A percentile compares a stretch with the other conserved stretches of the same genome.
Conservation (phyloP, 30 jellyfish, hydroid and myxozoan genomes). For the Aurelia aurita region DNA sequence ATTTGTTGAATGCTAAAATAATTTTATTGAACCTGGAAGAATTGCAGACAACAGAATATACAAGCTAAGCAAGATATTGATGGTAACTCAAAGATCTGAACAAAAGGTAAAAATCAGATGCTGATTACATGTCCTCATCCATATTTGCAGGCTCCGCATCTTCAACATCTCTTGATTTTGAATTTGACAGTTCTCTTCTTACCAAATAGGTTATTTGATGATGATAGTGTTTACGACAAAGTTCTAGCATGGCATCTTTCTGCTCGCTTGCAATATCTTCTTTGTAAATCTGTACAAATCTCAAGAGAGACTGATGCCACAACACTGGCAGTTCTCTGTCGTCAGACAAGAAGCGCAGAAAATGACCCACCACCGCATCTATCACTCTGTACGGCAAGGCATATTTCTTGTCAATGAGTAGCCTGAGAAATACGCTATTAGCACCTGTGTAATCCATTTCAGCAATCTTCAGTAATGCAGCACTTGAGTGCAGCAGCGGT, state of each 20-base stretch:
- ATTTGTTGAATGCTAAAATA: no score
- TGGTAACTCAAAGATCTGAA: no score
- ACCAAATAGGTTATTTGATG: constrained; percentile 75
- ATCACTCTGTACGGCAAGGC: constrained; percentile 95
- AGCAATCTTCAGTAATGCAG: constrained; percentile 92
- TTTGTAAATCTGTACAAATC: constrained; percentile 85
- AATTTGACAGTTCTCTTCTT: constrained; percentile 74
- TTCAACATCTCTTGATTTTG: constrained; percentile 90
- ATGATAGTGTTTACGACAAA: constrained; percentile 80
- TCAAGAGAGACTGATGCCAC: constrained; percentile 84
- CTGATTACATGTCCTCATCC: constrained; percentile 39
- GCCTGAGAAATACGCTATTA: constrained; percentile 81
- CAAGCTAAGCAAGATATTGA: no score
- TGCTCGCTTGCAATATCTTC: constrained; percentile 94
- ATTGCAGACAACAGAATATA: no score
- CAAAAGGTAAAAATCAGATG: neutral
- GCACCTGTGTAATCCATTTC: constrained; percentile 97
- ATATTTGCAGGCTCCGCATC: constrained; percentile 66
- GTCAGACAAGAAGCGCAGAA: constrained; percentile 75
- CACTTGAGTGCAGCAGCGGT: constrained; percentile 94
- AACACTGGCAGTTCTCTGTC: constrained; percentile 83
- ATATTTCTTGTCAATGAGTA: constrained; percentile 84
- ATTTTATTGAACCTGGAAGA: no score
- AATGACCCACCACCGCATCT: constrained; percentile 86
- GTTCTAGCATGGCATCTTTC: constrained; percentile 86